Percentiles rank a stretch among this genome's conserved stretches.
Conservation (phyloP, 2,113 vertebrate genomes). For the Xyliphius kryptos region DNA sequence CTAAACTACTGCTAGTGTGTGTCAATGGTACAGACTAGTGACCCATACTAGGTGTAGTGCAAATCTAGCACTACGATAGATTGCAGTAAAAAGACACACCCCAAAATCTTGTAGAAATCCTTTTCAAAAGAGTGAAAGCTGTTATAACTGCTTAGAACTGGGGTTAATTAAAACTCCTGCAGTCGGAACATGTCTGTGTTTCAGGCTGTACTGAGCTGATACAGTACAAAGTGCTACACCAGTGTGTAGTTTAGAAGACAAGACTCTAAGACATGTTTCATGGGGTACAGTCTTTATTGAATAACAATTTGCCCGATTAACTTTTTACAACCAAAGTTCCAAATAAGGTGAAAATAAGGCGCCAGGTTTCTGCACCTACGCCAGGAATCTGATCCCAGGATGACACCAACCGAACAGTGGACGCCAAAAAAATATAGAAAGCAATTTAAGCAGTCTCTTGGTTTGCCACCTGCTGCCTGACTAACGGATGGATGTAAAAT, state of each 20-base stretch:
- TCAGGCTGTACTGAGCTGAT: no score
- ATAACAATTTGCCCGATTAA: constrained; percentile 51
- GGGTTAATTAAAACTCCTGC: no score
- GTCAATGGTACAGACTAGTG: no score
- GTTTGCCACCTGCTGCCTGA: constrained; percentile 47
- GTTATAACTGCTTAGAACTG: no score
- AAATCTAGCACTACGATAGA: no score
- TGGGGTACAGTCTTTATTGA: constrained; percentile 64
- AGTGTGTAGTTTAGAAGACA: background rate
- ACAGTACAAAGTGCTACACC: no score
- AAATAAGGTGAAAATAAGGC: constrained; percentile 56
- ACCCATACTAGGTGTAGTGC: no score
- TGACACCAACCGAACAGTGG: constrained; percentile 58
- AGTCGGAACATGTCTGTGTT: no score
- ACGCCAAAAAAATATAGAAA: constrained; percentile 34
- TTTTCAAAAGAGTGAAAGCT: no score
- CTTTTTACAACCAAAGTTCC: constrained; percentile 57
- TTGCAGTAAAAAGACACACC: no score
- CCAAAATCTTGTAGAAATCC: no score
- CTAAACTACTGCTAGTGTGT: no score
- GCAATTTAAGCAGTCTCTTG: constrained; percentile 52
- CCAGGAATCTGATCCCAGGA: constrained; percentile 64
- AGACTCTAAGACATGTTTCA: constrained; percentile 39
- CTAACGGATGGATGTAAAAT: constrained; percentile 41
- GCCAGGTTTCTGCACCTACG: constrained; percentile 49